Evolutionary conservation across 2,888 invertebrate genomes (phyloP), one percentile per base, ranked within the genome.

Genomic region (Aleiodes alternator): DNA sequence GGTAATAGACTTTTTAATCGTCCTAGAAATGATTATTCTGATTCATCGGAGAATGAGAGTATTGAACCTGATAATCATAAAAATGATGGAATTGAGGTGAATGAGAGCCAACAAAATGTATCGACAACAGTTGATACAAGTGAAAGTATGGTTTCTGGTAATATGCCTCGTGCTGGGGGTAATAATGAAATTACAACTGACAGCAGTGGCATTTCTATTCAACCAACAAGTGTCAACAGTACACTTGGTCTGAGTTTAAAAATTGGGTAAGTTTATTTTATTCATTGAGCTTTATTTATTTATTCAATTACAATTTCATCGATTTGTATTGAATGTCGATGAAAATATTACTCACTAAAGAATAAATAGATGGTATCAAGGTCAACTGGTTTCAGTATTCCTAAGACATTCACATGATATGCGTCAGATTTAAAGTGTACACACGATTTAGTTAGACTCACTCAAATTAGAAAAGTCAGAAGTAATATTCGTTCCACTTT

Each of bases 141-240:
- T 69, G 23, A 14, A 48, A 68, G 68, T 55, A 59, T 73, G 31
- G 73, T 77, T 3, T 75, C 75, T 14, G 77, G 76, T 11, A 76
- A 76, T 68, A 57, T 51, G 11, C 8, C 68, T 9, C 51, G 56
- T 38, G 66, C 51, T 48, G 74, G 59, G 64, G 69, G 53, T 11
- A 76, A 70, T 12, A 71, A 66, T 43, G 78, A 75, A 57, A 78
- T 75, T 66, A 56, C 68, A 38, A 75, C 77, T 69, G 77, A 76
- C 71, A 83, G 81, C 56, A 87, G 88, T 50, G 88, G 87, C 6
- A 84, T 87, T 78, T 86, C 85, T 5, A 78, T 82, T 29, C 83
- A 79, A 11, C 85, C 82, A 53, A 78, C 81, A 16, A 85, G 83
- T 76, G 80, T 80, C 59, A 81, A 84, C 56, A 84, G 78, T 72